Percentiles rank a stretch among this genome's conserved stretches.
Evolutionary conservation across 2,888 invertebrate genomes (phyloP).

Genomic region (Onthophagus sagittarius): DNA sequence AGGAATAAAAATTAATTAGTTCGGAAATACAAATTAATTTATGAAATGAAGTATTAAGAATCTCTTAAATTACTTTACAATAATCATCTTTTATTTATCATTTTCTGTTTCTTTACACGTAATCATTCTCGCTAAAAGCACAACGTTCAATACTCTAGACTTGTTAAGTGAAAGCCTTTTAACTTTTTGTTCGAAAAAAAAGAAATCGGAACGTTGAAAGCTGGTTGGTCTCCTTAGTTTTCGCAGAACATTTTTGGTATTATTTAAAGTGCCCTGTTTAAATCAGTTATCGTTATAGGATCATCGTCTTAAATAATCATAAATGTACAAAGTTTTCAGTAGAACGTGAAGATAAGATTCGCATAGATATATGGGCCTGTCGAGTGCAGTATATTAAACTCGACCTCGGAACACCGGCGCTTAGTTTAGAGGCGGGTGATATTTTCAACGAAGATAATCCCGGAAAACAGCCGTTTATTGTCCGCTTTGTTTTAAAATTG

Average conservation of each 20-base stretch:
- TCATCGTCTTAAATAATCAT: slow-evolving; percentile 20
- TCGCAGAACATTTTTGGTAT: background rate
- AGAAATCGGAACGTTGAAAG: background rate
- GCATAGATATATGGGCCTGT: slow-evolving; percentile 11
- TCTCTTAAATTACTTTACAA: no score
- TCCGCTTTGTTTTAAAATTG: background rate
- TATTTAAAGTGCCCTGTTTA: slow-evolving; percentile 3
- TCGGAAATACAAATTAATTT: no score
- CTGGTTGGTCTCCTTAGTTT: background rate
- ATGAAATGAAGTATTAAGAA: no score
- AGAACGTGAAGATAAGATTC: slow-evolving; percentile 7
- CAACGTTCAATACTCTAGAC: background rate
- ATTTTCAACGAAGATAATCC: background rate
- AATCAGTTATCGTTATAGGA: slow-evolving; percentile 18
- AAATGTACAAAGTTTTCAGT: slow-evolving; percentile 9
- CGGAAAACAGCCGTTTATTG: background rate
- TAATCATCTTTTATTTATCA: no score
- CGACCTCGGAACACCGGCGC: background rate
- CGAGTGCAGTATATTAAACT: slow-evolving; percentile 15
- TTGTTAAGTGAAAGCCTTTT: background rate
- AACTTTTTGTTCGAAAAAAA: background rate
- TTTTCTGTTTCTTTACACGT: no score
- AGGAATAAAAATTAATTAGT: background rate
- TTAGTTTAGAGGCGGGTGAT: background rate
- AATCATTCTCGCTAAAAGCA: no score